Percentiles rank a stretch among this genome's conserved stretches.
These are phyloP conservation scores for Emmelina monodactyla DNA, from an alignment of 2,888 invertebrate genomes.

Conservation along the genomic window DNA sequence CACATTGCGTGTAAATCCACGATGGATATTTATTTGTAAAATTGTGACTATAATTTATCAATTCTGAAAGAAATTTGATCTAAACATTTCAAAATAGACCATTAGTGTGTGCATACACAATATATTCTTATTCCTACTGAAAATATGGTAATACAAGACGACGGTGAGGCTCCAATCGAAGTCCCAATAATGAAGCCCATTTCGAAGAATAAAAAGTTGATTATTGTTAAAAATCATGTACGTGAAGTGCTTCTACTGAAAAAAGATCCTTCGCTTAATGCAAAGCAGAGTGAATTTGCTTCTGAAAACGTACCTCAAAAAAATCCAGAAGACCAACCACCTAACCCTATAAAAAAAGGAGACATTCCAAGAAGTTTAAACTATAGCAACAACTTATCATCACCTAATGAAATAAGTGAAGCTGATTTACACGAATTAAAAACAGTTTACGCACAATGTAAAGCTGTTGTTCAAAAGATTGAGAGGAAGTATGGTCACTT, in stretches of 20 bases:
- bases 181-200: constrained; percentile 15
- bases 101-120: constrained; percentile 2
- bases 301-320: constrained; percentile 3
- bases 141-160: constrained; percentile 32
- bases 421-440: constrained; percentile 39
- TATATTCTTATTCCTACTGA: too few species aligned
- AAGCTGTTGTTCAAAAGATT: constrained; percentile 37
- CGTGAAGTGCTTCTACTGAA: constrained; percentile 21
- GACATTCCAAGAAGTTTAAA: too few species aligned
- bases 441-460: constrained; percentile 39
- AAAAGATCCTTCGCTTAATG: constrained; percentile 6
- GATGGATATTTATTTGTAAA: too few species aligned
- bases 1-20: too few species aligned
- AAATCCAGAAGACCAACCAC: neutral
- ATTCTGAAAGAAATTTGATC: too few species aligned
- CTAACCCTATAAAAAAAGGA: neutral
- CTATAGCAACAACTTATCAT: too few species aligned
- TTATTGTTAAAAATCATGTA: constrained; percentile 34
- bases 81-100: too few species aligned
- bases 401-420: constrained; percentile 24
- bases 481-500: constrained; percentile 50
- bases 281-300: constrained; percentile 11
- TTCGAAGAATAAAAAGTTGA: constrained; percentile 8
- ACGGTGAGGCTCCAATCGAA: constrained; percentile 22
- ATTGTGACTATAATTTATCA: too few species aligned